Conservation (phyloP, 2,113 vertebrate genomes). For the Dissostichus mawsoni region DNA sequence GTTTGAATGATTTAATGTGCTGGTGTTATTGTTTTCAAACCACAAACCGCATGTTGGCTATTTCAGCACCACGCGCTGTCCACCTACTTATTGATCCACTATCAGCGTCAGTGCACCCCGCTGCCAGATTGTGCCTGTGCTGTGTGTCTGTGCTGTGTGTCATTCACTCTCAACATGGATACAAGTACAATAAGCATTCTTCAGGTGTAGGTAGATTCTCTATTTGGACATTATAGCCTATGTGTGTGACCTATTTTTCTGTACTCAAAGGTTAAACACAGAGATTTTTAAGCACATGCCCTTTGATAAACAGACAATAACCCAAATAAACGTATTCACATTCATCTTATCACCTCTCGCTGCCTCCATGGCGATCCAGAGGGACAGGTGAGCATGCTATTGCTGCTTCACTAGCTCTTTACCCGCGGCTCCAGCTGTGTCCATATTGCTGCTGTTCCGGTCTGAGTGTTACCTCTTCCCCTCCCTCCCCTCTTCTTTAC, state of each 20-base stretch:
- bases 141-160: too few relatives aligned
- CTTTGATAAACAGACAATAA: conserved; percentile 29
- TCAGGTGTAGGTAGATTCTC: too few relatives aligned
- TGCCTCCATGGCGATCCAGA: conserved; percentile 34
- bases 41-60: too few relatives aligned
- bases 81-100: too few relatives aligned
- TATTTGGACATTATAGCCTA: too few relatives aligned
- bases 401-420: conserved; percentile 53
- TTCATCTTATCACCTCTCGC: conserved; percentile 46
- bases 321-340: conserved; percentile 47
- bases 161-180: too few relatives aligned
- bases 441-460: conserved; percentile 59
- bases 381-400: conserved; percentile 53
- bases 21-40: too few relatives aligned
- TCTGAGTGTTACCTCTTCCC: conserved; percentile 48
- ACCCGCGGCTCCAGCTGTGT: conserved; percentile 61
- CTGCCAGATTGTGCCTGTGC: too few relatives aligned
- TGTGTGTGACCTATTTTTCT: neutral
- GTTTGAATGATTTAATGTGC: too few relatives aligned
- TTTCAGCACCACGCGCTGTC: too few relatives aligned
- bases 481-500: neutral
- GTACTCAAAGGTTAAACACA: neutral
- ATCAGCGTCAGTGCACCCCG: too few relatives aligned
- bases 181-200: too few relatives aligned
- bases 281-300: conserved; percentile 29